Conservation (phyloP, 2,888 invertebrate genomes). For the Argyresthia albistria region DNA sequence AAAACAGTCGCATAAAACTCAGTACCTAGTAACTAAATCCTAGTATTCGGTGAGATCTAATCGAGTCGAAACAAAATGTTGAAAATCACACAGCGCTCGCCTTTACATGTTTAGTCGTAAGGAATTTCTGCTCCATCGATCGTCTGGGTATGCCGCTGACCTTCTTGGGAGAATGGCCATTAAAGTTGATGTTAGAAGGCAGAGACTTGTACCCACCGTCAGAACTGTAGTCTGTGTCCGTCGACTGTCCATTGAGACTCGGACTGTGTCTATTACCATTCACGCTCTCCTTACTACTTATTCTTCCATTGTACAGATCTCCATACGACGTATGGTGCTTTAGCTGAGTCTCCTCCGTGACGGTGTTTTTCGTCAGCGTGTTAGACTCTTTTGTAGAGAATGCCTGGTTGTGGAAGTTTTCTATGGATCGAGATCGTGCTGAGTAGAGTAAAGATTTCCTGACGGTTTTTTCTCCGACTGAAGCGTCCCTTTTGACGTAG, state of each 20-base stretch:
- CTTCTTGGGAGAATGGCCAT: conserved; percentile 30
- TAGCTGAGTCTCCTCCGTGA: conserved; percentile 44
- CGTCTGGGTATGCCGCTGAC: conserved; percentile 23
- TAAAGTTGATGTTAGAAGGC: conserved; percentile 64
- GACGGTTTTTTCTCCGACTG: conserved; percentile 45
- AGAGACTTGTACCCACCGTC: conserved; percentile 67
- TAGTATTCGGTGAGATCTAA: conserved; percentile 1
- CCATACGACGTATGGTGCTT: conserved; percentile 64
- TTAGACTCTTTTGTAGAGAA: conserved; percentile 33
- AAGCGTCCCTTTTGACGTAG: conserved; percentile 52
- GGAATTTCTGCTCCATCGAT: conserved; percentile 59
- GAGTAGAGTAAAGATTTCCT: conserved; percentile 38
- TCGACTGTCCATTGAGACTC: conserved; percentile 54
- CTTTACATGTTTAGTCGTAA: conserved; percentile 55
- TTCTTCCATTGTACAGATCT: conserved; percentile 55
- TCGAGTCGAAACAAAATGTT: neutral
- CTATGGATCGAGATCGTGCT: conserved; percentile 60
- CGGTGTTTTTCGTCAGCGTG: conserved; percentile 27
- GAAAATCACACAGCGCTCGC: conserved; percentile 50
- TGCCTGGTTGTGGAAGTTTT: conserved; percentile 54
- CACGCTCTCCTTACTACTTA: conserved; percentile 56
- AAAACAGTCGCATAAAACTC: neutral
- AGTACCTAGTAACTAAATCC: neutral
- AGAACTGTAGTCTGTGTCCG: conserved; percentile 66
- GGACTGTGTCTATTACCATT: conserved; percentile 56